These are phyloP conservation scores for Subacronicta megacephala DNA, from an alignment of 2,888 invertebrate genomes.

Conservation along the genomic window DNA sequence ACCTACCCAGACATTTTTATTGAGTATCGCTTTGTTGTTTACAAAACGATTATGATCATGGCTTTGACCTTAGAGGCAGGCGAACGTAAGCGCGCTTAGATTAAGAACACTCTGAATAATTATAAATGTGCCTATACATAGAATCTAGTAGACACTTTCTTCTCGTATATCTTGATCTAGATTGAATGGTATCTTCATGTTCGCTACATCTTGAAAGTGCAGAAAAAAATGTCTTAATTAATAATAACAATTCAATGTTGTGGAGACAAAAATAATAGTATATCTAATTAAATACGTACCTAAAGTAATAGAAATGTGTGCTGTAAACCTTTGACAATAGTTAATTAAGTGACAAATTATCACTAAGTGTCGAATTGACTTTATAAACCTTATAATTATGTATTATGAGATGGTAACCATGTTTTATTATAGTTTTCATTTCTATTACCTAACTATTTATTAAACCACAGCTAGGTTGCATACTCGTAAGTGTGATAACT, in stretches of 20 bases:
- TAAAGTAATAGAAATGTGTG: too few relatives aligned
- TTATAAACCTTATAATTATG: too few relatives aligned
- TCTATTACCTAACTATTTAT: neutral
- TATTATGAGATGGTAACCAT: too few relatives aligned
- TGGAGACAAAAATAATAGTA: too few relatives aligned
- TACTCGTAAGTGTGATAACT: neutral
- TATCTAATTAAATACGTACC: too few relatives aligned
- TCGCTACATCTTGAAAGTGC: neutral
- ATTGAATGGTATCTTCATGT: neutral
- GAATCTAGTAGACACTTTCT: constrained; percentile 6
- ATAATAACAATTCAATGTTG: too few relatives aligned
- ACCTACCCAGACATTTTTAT: neutral
- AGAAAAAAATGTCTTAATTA: too few relatives aligned
- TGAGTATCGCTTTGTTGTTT: constrained; percentile 1
- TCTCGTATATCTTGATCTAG: neutral
- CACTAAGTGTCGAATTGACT: too few relatives aligned
- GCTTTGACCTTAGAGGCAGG: constrained; percentile 11
- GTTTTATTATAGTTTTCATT: too few relatives aligned
- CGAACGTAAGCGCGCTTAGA: constrained; percentile 1
- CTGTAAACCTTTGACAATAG: too few relatives aligned
- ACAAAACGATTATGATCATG: constrained; percentile 2
- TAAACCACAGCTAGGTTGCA: neutral
- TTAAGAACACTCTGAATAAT: constrained; percentile 41
- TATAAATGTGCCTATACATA: constrained; percentile 21
- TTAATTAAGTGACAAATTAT: too few relatives aligned